Base-by-base conservation (phyloP, 2,888 invertebrate species). In the Dromius quadrimaculatus region DNA sequence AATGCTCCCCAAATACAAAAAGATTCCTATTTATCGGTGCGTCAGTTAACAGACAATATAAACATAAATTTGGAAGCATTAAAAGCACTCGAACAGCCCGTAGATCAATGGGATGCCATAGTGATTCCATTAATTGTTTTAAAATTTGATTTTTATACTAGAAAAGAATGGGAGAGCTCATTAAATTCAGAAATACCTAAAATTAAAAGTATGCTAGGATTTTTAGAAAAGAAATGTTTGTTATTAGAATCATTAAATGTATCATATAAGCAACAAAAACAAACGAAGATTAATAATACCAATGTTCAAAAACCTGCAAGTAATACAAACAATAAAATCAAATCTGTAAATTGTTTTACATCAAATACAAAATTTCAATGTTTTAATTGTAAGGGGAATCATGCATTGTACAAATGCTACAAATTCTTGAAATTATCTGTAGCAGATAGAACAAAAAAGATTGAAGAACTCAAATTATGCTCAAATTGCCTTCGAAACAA, bases 81-180 rank as follows among this genome's bases (percentile, higher is more conserved):
- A 71, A 28, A 41, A 63, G 15, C 61, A 1, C 45, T 76, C 17
- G 69, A 72, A 8, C 73, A 74, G 47, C 76, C 76, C 0, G 71
- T 71, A 1, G 73, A 74, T 8, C 62, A 71, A 4, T 77, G 75
- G 75, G 76, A 75, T 23, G 72, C 73, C 3, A 43, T 76, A 9
- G 71, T 76, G 17, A 74, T 75, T 47, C 73, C 73, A 32, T 57
- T 76, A 8, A 71, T 76, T 5, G 72, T 73, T 3, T 71, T 72
- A 3, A 77, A 76, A 69, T 47, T 77, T 11, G 77, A 77, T 71
- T 6, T 45, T 1, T 34, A 61, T 5, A 76, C 76, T 0, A 72
- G 71, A 15, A 72, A 72, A 0, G 74, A 74, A 20, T 77, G 77
- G 76, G 76, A 77, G 54, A 59, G 59, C 28, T 28, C 8, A 8